phyloP scores from a whole-genome alignment of 2,888 invertebrate species.

The Strigamia maritima region DNA sequence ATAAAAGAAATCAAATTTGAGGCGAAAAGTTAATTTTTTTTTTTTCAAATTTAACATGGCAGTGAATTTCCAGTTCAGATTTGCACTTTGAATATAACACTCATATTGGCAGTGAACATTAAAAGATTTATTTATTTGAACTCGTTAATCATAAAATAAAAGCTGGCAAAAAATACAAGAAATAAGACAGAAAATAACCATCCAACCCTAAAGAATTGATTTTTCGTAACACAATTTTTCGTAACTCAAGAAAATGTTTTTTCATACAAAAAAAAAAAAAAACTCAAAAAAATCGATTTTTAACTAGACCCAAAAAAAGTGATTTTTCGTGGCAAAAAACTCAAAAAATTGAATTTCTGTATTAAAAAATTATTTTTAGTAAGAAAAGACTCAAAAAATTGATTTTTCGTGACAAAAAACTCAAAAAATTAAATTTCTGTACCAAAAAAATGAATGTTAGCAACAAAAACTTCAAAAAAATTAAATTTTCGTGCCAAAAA shows the following conservation, averaged over 20 bases:
- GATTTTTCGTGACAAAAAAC: not conserved
- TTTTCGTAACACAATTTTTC: no score
- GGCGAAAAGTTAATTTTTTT: not conserved
- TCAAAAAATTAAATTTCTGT: no score
- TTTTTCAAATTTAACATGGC: not conserved
- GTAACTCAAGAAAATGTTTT: no score
- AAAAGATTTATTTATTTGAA: not conserved
- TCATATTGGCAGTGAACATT: slow-evolving; percentile 6
- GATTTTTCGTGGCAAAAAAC: no score
- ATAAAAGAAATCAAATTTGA: not conserved
- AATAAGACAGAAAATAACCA: not conserved
- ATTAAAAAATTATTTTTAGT: no score
- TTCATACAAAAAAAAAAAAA: no score
- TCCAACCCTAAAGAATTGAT: no score
- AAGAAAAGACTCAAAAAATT: not conserved
- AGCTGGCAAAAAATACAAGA: not conserved
- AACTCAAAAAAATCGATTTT: not conserved
- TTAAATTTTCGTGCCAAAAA: no score
- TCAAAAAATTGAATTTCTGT: no score
- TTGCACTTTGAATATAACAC: not conserved
- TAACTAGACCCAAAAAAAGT: no score
- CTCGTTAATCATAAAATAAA: not conserved
- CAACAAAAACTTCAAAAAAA: no score
- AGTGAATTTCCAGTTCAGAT: not conserved
- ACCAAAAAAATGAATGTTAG: no score